Percentiles rank a stretch among this genome's conserved stretches.
Conservation (phyloP, 2,797 vertebrate genomes). For the Neopelma chrysocephalum region DNA sequence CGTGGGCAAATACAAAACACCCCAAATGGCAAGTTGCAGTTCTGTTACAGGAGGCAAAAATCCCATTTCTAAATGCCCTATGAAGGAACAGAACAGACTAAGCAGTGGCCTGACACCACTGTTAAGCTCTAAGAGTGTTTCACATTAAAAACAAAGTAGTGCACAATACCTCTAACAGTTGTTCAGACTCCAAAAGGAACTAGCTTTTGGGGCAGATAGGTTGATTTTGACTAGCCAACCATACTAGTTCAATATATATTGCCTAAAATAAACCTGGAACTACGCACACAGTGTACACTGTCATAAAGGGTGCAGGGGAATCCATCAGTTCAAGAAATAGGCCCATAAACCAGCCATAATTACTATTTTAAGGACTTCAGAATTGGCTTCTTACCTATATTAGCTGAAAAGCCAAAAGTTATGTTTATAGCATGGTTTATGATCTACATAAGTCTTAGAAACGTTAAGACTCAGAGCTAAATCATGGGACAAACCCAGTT, state of each 20-base stretch:
- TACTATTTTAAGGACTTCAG: not conserved
- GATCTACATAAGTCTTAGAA: not conserved
- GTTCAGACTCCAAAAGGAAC: not conserved
- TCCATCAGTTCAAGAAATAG: not conserved
- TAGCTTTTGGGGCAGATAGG: not conserved
- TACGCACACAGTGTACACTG: not conserved
- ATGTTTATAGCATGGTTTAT: not conserved
- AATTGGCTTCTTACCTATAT: not conserved
- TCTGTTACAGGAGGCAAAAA: not conserved
- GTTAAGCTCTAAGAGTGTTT: not conserved
- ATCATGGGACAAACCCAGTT: not conserved
- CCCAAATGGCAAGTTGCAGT: not conserved
- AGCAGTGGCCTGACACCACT: not conserved
- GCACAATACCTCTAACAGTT: not conserved
- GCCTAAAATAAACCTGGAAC: not conserved
- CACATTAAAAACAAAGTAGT: not conserved
- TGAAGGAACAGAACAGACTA: not conserved
- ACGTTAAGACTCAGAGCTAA: not conserved
- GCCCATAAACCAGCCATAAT: not conserved
- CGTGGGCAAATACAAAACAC: not conserved
- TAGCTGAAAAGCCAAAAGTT: not conserved
- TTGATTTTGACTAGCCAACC: not conserved
- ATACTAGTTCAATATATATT: not conserved
- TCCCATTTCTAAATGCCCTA: not conserved
- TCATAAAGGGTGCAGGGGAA: not conserved